These are phyloP conservation scores for Scaptomyza hsui DNA, from an alignment of 1,140 invertebrate genomes.

Conservation along the genomic window DNA sequence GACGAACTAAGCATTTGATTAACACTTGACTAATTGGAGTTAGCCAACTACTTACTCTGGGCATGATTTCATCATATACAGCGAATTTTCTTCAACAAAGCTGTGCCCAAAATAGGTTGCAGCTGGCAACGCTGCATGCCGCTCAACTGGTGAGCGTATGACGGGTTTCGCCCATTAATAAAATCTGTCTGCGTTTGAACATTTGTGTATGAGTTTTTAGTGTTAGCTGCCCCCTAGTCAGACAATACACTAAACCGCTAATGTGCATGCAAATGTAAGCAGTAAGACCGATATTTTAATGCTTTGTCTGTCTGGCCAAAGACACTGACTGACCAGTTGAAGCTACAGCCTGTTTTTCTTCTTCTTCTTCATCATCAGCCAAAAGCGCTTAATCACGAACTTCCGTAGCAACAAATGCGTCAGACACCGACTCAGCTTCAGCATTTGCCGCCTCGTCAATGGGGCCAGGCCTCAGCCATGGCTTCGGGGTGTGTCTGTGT, in stretches of 20 bases:
- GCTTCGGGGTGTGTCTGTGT: conserved; percentile 72
- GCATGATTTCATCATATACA: background rate
- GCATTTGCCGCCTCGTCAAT: conserved; percentile 15
- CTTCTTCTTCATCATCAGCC: background rate
- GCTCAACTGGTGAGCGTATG: conserved; percentile 62
- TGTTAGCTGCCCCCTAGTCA: conserved; percentile 25
- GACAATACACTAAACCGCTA: conserved; percentile 26
- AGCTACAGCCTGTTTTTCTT: conserved; percentile 54
- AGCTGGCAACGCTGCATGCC: conserved; percentile 54
- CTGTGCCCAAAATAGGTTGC: background rate
- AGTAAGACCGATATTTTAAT: conserved; percentile 28
- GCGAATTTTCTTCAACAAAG: conserved; percentile 1
- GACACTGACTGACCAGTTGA: conserved; percentile 36
- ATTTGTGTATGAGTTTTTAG: conserved; percentile 18
- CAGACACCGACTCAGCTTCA: conserved; percentile 39
- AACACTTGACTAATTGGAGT: conserved; percentile 12
- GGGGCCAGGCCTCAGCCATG: conserved; percentile 40
- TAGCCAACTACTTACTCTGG: conserved; percentile 3
- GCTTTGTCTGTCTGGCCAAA: conserved; percentile 41
- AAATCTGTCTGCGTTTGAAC: conserved; percentile 50
- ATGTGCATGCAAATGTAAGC: conserved; percentile 56
- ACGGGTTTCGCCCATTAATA: conserved; percentile 56
- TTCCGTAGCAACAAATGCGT: conserved; percentile 80
- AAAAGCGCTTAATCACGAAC: conserved; percentile 71
- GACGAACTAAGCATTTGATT: conserved; percentile 16